Base-by-base conservation (phyloP, 2,113 vertebrate genomes). In the Thamnophis sirtalis region DNA sequence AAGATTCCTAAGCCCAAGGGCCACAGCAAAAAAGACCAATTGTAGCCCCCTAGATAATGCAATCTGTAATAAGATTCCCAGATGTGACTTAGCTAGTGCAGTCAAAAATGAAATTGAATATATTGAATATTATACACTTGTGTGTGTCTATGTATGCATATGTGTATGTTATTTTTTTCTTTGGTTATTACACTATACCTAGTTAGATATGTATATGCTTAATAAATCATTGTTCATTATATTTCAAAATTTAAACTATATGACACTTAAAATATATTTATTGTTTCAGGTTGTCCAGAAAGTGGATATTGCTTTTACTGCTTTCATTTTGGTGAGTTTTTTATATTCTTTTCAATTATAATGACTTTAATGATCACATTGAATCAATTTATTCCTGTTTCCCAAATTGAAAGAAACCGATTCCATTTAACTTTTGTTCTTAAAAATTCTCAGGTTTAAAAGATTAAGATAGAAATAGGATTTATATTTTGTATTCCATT, bases 261-360 rank as follows among this genome's bases (percentile, higher is more conserved):
- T 28, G 9, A 38, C 10, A 7, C 53, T 91, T 43, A 48, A 55
- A 49, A 43, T 91, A 50, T 51, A 26, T 87, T 92, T 92, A 50
- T 5, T 84, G 24, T 92, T 92, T 89, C 91, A 92, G 91, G 73
- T 92, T 92, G 84, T 92, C 87, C 50, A 73, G 85, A 68, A 91
- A 87, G 26, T 92, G 91, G 91, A 92, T 85, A 51, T 43, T 85
- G 54, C 28, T n/a, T 84, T 48, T 60, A 43, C 86, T 48, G 17
- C 19, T 89, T 89, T 88, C 49, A 63, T 91, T 89, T 84, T 88
- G 73, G 86, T 86, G 24, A 88, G 90, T 85, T n/a, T 43, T 88
- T 84, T 84, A 93, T 73, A 5, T 33, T n/a, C 13, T 43, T 91
- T 91, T 51, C 51, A 50, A 33, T 87, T 73, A 68, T 43, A 86